phyloP scores from a whole-genome alignment of 2,888 invertebrate species.

The Melolontha melolontha region DNA sequence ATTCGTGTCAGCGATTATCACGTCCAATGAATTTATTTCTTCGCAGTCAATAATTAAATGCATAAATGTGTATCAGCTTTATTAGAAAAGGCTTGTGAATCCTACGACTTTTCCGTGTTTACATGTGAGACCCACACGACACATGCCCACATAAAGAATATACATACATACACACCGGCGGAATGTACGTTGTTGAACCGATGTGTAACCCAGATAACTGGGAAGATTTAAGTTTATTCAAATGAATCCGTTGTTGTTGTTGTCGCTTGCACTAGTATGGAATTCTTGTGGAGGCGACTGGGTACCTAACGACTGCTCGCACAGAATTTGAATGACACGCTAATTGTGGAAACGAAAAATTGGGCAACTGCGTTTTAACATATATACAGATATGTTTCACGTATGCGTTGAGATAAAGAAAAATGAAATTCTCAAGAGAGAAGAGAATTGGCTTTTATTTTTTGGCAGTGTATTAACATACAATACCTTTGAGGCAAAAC shows the following conservation, averaged over 20 bases:
- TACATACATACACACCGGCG: background rate
- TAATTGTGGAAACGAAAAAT: constrained; percentile 21
- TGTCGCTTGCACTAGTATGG: constrained; percentile 28
- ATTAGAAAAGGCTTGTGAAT: background rate
- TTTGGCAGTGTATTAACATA: too few species aligned
- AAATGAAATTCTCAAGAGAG: too few species aligned
- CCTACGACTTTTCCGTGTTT: constrained; percentile 22
- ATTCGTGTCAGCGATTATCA: background rate
- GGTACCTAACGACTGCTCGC: constrained; percentile 1
- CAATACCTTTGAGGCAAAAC: too few species aligned
- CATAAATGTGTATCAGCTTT: constrained; percentile 1
- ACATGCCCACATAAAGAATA: constrained; percentile 2
- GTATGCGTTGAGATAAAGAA: too few species aligned
- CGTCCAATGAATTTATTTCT: constrained; percentile 15
- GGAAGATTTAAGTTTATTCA: constrained; percentile 32
- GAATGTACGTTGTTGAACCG: constrained; percentile 27
- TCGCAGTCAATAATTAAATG: constrained; percentile 7
- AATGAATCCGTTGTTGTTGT: constrained; percentile 3
- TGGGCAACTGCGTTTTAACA: background rate
- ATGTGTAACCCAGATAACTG: constrained; percentile 31
- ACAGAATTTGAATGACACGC: constrained; percentile 26
- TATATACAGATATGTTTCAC: background rate
- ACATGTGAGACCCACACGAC: constrained; percentile 17
- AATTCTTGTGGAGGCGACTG: constrained; percentile 19
- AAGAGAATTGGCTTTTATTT: too few species aligned